Evolutionary conservation across 1,140 invertebrate species (phyloP).

Genomic region (Mesaphorura yosii): DNA sequence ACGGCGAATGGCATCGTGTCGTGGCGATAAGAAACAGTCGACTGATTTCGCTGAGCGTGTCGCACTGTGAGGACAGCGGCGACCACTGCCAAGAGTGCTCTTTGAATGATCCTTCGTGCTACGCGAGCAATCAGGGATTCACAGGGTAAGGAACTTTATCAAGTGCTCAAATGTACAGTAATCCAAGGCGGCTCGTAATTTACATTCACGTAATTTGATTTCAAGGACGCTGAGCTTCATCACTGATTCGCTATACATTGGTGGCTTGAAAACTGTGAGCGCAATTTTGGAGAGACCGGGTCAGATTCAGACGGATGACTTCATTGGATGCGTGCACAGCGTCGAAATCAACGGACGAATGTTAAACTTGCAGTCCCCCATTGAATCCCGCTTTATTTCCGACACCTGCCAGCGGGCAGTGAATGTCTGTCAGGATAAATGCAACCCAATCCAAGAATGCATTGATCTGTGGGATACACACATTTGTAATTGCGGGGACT

Average conservation of each 20-base stretch:
- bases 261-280: conserved; percentile 69
- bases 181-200: no score
- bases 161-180: no score
- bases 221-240: conserved; percentile 83
- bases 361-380: conserved; percentile 63
- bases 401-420: conserved; percentile 56
- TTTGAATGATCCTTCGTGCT: conserved; percentile 65
- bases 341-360: conserved; percentile 71
- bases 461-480: conserved; percentile 64
- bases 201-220: conserved; percentile 31
- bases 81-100: conserved; percentile 72
- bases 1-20: conserved; percentile 82
- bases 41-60: conserved; percentile 69
- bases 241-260: conserved; percentile 70
- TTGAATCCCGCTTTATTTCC: conserved; percentile 56
- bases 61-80: conserved; percentile 66
- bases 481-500: conserved; percentile 42
- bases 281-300: conserved; percentile 71
- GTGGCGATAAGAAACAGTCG: conserved; percentile 78
- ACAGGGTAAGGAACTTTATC: conserved; percentile 60
- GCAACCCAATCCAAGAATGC: conserved; percentile 57
- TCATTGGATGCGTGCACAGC: conserved; percentile 84
- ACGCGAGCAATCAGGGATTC: conserved; percentile 68
- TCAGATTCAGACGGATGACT: conserved; percentile 79
- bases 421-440: conserved; percentile 44